These are phyloP conservation scores for Leucophenga varia DNA, from an alignment of 1,140 invertebrate species.

Conservation along the genomic window DNA sequence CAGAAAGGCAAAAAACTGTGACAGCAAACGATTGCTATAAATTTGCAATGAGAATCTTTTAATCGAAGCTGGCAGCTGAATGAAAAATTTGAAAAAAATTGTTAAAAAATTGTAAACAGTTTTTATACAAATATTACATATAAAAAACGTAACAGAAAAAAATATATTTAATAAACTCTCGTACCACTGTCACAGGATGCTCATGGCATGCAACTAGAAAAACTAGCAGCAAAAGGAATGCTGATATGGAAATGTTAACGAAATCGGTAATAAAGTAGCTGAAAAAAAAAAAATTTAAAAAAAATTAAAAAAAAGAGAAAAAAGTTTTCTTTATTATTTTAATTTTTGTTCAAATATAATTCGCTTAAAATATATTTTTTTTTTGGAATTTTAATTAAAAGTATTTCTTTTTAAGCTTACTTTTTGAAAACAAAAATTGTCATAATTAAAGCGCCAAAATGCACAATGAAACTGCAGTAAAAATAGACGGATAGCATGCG, in stretches of 20 bases:
- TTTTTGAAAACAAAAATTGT: slow-evolving; percentile 69
- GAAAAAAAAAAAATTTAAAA: slow-evolving; percentile 1
- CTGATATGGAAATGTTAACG: slow-evolving; percentile 23
- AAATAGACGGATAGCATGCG: slow-evolving; percentile 83
- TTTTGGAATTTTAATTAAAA: too few relatives aligned
- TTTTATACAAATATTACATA: too few relatives aligned
- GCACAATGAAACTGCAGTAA: slow-evolving; percentile 76
- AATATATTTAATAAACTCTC: background rate
- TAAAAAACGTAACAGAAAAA: slow-evolving; percentile 15
- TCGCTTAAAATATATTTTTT: too few relatives aligned
- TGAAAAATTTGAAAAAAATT: slow-evolving; percentile 27
- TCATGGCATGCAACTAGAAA: slow-evolving; percentile 51
- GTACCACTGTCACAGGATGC: slow-evolving; percentile 23
- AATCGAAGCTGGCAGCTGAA: slow-evolving; percentile 41
- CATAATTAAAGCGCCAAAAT: slow-evolving; percentile 65
- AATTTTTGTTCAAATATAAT: too few relatives aligned
- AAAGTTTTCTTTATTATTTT: slow-evolving; percentile 19
- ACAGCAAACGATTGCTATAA: slow-evolving; percentile 70
- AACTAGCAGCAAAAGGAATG: slow-evolving; percentile 45
- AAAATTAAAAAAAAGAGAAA: slow-evolving; percentile 3
- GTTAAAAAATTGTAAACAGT: too few relatives aligned
- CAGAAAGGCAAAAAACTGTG: slow-evolving; percentile 71
- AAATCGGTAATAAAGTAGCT: slow-evolving; percentile 5
- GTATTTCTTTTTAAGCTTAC: too few relatives aligned
- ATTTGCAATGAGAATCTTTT: slow-evolving; percentile 56